Percentiles rank a stretch among this genome's conserved stretches.
Evolutionary conservation across 2,888 invertebrate species (phyloP).

Genomic region (Macroteleia sp.): DNA sequence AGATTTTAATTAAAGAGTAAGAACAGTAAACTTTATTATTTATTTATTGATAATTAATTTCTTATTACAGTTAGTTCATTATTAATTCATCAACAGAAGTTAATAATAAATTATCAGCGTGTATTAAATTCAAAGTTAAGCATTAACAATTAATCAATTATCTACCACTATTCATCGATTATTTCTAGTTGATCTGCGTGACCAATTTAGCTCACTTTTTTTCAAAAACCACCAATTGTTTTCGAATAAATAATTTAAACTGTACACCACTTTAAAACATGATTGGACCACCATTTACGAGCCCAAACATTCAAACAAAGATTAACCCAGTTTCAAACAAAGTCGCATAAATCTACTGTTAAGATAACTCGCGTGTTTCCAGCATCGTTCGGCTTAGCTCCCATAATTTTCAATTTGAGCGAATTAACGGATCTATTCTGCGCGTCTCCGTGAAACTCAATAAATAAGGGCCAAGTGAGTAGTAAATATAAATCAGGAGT

Average conservation of each 20-base stretch:
- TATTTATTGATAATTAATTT: no score
- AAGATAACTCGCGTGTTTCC: constrained; percentile 41
- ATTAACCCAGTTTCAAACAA: constrained; percentile 53
- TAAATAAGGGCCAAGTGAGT: constrained; percentile 83
- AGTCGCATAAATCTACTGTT: constrained; percentile 37
- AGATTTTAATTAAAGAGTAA: no score
- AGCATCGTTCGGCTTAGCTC: constrained; percentile 23
- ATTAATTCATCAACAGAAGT: no score
- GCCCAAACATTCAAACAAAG: constrained; percentile 39
- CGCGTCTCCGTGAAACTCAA: constrained; percentile 79
- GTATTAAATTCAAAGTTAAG: no score
- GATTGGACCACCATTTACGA: constrained; percentile 31
- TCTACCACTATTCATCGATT: no score
- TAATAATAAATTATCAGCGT: no score
- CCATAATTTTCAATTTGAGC: constrained; percentile 83
- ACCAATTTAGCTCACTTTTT: no score
- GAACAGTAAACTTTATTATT: no score
- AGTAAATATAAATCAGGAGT: constrained; percentile 84
- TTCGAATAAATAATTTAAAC: constrained; percentile 8
- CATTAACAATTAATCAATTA: no score
- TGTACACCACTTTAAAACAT: constrained; percentile 18
- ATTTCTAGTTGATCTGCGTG: no score
- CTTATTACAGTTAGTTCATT: no score
- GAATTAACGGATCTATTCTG: constrained; percentile 82
- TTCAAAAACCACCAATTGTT: constrained; percentile 7